Base-by-base conservation (phyloP, 37 sponge, comb jelly and placozoan genomes). In the Ephydatia muelleri region DNA sequence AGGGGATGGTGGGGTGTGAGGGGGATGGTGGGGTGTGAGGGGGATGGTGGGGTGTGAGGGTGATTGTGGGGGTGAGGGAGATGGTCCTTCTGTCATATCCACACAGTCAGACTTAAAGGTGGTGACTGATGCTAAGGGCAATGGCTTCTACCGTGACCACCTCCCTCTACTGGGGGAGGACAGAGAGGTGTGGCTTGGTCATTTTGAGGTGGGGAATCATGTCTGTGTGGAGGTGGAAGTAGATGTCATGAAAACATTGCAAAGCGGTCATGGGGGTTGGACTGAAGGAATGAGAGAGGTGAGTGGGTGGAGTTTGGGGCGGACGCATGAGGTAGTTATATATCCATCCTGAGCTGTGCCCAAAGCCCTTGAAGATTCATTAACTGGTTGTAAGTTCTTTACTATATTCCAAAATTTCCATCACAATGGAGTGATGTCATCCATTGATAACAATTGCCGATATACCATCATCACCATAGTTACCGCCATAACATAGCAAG, bases 251-350 rank as follows among this genome's bases (percentile, higher is more conserved):
- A 85, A 57, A 67, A 80, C 34, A 2, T 30, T 87, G 35, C 96
- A 95, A 76, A 43, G 72, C 5, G 96, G 96, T 11, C 94, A 93
- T 57, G 96, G 96, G 0, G 96, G 96, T 30, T 95, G 96, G 96
- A 84, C 73, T 64, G 91, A 92, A 0, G 82, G 83, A 13, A 95
- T 95, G 96, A 75, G 40, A 43, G 96, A 95, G 94, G 96, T 95
- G 37, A 35, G 87, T 73, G 11, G 32, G 81, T 38, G 70, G n/a
- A 31, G 74, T 9, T 33, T 43, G 4, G 47, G 47, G 47, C 47
- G 8, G 47, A 43, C 6, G 47, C 6, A 43, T 43, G 47, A 43
- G 47, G 8, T 4, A 43, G 47, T 4, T 43, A 8, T 11, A 8
- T 43, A 8, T 43, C n/a, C n/a, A n/a, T n/a, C n/a, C n/a, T n/a